Base-by-base conservation (phyloP, 2,888 invertebrate genomes). In the Stomorhina lunata region DNA sequence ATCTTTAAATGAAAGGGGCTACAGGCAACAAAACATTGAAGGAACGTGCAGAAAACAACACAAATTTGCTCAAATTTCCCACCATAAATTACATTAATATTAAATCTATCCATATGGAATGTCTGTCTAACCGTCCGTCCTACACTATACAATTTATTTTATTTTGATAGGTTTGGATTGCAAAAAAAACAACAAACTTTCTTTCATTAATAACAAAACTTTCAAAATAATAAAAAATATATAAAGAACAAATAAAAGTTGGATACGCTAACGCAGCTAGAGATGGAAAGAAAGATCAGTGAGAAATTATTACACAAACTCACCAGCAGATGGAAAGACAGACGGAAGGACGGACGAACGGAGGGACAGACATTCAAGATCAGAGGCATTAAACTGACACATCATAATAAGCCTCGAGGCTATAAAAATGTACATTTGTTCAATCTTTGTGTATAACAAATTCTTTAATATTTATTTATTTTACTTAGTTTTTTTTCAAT, bases 171-270 rank as follows among this genome's bases (percentile, higher is more conserved):
- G 45, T 72, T 68, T 59, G 66, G 40, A 72, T 66, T 81, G 81
- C 63, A 40, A 66, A 65, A 45, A 57, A 37, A 6, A 10, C n/a
- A 43, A 43, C 53, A 73, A 80, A 81, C 81, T 81, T 78, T 81
- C 81, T 73, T 81, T 55, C 55, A 73, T 81, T 81, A 78, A 78
- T 69, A 73, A 71, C 17, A 50, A 57, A 81, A 77, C 68, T 81
- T 81, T 68, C 68, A 53, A 68, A 77, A 77, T n/a, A 55, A 27
- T 3, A 55, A 2, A 29, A 29, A 25, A 53, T 12, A 32, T 29
- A 3, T 27, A 48, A 57, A 78, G 63, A 72, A 79, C 48, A 65
- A 50, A 78, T 20, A 48, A 12, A 40, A 50, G 20, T 27, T 65
- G 32, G 32, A 57, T 12, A 65, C n/a, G 17, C 20, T 29, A 10